Evolutionary conservation across 1,140 invertebrate genomes (phyloP).

Genomic region (Macrosteles quadrilineatus): DNA sequence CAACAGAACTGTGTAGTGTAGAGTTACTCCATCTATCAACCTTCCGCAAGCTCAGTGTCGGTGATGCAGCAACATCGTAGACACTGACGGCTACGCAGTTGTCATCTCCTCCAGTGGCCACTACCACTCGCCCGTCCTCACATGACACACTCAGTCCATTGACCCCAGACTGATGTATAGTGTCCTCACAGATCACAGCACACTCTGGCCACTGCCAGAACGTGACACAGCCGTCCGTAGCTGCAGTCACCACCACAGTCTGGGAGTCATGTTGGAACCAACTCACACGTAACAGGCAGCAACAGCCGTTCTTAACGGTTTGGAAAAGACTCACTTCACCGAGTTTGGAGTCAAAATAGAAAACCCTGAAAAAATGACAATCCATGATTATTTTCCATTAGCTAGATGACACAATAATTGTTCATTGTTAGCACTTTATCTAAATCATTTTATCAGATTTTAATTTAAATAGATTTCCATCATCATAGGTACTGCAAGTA

Average conservation of each 20-base stretch:
- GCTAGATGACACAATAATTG: no score
- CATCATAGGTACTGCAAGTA: no score
- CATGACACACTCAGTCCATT: slow-evolving; percentile 52
- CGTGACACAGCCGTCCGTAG: slow-evolving; percentile 64
- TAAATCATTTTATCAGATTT: no score
- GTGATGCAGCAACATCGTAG: not conserved
- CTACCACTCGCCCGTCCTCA: not conserved
- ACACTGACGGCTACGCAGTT: not conserved
- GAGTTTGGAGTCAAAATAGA: not conserved
- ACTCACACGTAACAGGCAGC: slow-evolving; percentile 25
- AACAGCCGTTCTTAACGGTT: not conserved
- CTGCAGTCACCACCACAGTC: slow-evolving; percentile 58
- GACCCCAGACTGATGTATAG: slow-evolving; percentile 69
- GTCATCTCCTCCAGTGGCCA: slow-evolving; percentile 2
- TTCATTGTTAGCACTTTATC: no score
- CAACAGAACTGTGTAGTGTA: slow-evolving; percentile 2
- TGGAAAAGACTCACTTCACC: not conserved
- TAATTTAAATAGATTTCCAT: no score
- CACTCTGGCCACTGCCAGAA: slow-evolving; percentile 57
- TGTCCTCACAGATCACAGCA: slow-evolving; percentile 10
- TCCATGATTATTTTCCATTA: no score
- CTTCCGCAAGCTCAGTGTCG: not conserved
- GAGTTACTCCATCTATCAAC: not conserved
- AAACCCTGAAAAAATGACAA: not conserved
- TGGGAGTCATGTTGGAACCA: slow-evolving; percentile 47